Base-by-base conservation (phyloP, 2,113 vertebrate genomes). In the Dipodomys ordii region DNA sequence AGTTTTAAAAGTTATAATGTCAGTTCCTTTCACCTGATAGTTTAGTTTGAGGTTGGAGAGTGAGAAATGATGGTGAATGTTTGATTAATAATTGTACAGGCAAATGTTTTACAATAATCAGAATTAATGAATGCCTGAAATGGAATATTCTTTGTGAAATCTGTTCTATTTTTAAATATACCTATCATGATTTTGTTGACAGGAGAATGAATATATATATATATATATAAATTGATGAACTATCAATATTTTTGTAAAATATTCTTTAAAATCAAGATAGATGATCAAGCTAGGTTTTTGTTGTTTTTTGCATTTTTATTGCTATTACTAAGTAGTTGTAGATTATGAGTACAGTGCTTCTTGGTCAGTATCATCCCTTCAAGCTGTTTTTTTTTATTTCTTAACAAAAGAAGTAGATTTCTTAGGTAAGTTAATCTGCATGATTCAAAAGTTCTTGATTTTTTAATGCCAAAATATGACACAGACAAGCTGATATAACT, bases 401-500 rank as follows among this genome's bases (percentile, higher is more conserved):
- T 78, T 46, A 85, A 27, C 35, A 78, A 76, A 20, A 89, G 32
- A 92, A 94, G 39, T 49, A 85, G 19, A 85, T 88, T 92, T 94
- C n/a, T 44, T 60, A 49, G 30, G 28, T 2, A 83, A 77, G 39
- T 83, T 93, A 77, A 49, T 5, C 35, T 86, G 25, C 79, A 32
- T 86, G 35, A 12, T 46, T 62, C 95, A n/a, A 91, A 90, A 77
- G 5, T 80, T 95, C n/a, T 88, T 18, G 20, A 1, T 46, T 96
- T 95, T 88, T 86, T 10, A 91, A 83, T 64, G 53, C n/a, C 53
- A 65, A 90, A 90, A 25, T 82, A 92, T 90, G 32, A 84, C 83
- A 32, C 60, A 93, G 72, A 25, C 28, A n/a, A 86, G 69, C 68
- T 91, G 68, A 81, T 39, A 28, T 67, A 80, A 83, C 27, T 91